phyloP scores from a whole-genome alignment of 2,113 vertebrate genomes.

The Onychostruthus taczanowskii region DNA sequence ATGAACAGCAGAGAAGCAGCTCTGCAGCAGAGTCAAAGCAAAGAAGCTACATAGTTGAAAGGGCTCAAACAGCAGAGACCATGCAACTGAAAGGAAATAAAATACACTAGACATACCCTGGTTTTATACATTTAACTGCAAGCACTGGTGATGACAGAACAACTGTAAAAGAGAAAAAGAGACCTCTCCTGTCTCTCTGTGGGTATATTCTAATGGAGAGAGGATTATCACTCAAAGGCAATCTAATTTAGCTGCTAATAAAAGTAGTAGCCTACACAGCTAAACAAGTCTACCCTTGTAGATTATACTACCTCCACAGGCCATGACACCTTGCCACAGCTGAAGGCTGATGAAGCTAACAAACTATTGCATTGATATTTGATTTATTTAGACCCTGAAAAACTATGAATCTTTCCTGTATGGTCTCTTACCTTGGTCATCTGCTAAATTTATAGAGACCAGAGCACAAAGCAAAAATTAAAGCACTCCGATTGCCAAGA shows the following conservation, averaged over 20 bases:
- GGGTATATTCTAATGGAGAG: not conserved
- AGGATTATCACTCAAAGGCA: not conserved
- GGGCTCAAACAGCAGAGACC: not conserved
- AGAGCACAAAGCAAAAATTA: not conserved
- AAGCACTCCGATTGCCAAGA: not conserved
- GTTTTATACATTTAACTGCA: slow-evolving; percentile 28
- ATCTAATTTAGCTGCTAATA: not conserved
- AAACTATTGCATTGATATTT: not conserved
- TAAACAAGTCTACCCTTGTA: not conserved
- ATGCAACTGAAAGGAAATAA: slow-evolving; percentile 8
- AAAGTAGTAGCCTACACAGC: not conserved
- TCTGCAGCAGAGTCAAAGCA: not conserved
- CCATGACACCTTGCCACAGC: not conserved
- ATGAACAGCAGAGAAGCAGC: not conserved
- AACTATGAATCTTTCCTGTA: not conserved
- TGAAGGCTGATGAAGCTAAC: not conserved
- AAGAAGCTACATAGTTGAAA: not conserved
- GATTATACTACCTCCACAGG: not conserved
- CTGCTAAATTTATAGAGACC: not conserved
- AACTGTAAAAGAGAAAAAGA: slow-evolving; percentile 20
- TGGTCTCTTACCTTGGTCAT: not conserved
- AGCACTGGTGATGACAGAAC: slow-evolving; percentile 13
- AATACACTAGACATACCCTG: not conserved
- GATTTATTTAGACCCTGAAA: not conserved
- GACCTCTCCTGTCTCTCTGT: not conserved